Evolutionary conservation across 2,797 vertebrate species (phyloP).

Genomic region (Antennarius maculatus): DNA sequence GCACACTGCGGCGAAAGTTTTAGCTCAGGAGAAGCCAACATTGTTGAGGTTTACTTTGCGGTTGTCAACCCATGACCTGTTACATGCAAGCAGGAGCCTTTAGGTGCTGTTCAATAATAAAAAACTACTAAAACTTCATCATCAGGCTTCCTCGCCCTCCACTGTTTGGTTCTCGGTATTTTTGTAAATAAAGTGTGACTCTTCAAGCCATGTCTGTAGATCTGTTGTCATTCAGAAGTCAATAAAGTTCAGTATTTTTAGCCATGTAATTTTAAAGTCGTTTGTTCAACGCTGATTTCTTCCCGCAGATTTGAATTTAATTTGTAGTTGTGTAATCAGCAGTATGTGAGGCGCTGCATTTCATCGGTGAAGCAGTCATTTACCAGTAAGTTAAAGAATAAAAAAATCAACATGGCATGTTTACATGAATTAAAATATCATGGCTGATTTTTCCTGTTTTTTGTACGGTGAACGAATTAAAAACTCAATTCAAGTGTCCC

Average conservation of each 20-base stretch:
- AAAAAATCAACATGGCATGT: too few relatives aligned
- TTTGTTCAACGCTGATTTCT: constrained; percentile 52
- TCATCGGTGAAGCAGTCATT: neutral
- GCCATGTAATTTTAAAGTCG: constrained; percentile 64
- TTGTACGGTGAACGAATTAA: too few relatives aligned
- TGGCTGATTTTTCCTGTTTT: too few relatives aligned
- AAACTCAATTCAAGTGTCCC: too few relatives aligned
- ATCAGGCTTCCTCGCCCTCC: constrained; percentile 61
- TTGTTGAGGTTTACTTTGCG: constrained; percentile 51
- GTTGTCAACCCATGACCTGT: constrained; percentile 41
- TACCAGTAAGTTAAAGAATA: too few relatives aligned
- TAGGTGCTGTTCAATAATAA: constrained; percentile 63
- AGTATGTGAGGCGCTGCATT: neutral
- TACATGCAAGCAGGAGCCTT: constrained; percentile 57
- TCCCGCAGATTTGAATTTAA: constrained; percentile 18
- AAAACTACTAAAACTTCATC: constrained; percentile 35
- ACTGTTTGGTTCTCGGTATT: constrained; percentile 81
- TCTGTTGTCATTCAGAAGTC: constrained; percentile 71
- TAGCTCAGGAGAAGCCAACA: constrained; percentile 54
- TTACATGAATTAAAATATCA: too few relatives aligned
- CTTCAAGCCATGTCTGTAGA: constrained; percentile 74
- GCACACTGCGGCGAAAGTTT: constrained; percentile 46
- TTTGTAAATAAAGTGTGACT: constrained; percentile 94
- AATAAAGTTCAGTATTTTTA: constrained; percentile 75
- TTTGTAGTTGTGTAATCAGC: neutral